Conservation (phyloP, 1,140 invertebrate species). For the Oncopodura yosiiana region DNA sequence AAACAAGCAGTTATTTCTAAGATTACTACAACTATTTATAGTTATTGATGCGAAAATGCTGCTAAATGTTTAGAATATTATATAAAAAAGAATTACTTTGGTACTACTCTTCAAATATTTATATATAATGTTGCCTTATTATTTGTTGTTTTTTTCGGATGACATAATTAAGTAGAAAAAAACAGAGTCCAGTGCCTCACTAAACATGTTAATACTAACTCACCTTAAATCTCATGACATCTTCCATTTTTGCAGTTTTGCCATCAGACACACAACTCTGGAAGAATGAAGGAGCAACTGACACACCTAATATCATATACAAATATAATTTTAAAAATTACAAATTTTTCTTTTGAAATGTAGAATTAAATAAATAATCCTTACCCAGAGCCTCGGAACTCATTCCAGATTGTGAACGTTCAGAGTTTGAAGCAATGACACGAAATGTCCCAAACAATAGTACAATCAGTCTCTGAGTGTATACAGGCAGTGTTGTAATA, state of each 20-base stretch:
- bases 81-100: too few species aligned
- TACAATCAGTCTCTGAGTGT: constrained; percentile 85
- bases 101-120: too few species aligned
- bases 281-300: constrained; percentile 96
- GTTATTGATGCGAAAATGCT: too few species aligned
- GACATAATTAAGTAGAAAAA: too few species aligned
- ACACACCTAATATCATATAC: constrained; percentile 46
- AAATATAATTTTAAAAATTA: neutral
- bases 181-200: too few species aligned
- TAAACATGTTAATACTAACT: too few species aligned
- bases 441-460: constrained; percentile 95
- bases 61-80: too few species aligned
- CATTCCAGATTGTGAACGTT: constrained; percentile 83
- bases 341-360: neutral
- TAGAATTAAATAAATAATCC: constrained; percentile 51
- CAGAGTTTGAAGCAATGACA: constrained; percentile 85
- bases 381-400: constrained; percentile 88
- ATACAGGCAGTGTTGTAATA: constrained; percentile 72
- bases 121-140: too few species aligned
- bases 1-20: too few species aligned
- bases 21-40: too few species aligned
- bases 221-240: constrained; percentile 86
- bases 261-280: constrained; percentile 84
- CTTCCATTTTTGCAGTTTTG: constrained; percentile 87
- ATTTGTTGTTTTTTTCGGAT: too few species aligned